These are phyloP conservation scores for Zoanthus sociatus DNA, from an alignment of 92 coral and sea anemone genomes.

Conservation along the genomic window DNA sequence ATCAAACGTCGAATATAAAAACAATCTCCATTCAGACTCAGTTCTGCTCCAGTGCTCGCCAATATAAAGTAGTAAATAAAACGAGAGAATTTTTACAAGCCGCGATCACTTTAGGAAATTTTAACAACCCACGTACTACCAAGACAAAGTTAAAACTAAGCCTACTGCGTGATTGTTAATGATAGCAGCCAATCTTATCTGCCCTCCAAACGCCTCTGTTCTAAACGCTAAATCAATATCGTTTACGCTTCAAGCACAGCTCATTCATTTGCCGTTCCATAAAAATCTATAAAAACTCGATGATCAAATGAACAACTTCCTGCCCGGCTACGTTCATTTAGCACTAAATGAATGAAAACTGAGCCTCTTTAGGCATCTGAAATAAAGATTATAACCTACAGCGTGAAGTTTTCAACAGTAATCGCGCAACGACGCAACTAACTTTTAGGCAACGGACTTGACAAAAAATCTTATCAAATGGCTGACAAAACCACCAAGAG, in stretches of 20 bases:
- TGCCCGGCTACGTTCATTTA: constrained; percentile 33
- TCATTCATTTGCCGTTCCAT: constrained; percentile 44
- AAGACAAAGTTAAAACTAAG: background rate
- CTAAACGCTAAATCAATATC: constrained; percentile 46
- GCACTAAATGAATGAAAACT: constrained; percentile 40
- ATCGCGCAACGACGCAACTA: constrained; percentile 17
- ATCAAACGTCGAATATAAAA: constrained; percentile 58
- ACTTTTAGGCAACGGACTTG: constrained; percentile 26
- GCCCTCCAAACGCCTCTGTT: constrained; percentile 32
- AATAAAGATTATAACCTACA: background rate
- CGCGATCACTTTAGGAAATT: constrained; percentile 32
- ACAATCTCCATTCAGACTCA: constrained; percentile 68
- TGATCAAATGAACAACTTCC: constrained; percentile 51
- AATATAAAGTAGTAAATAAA: constrained; percentile 49
- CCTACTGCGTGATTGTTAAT: constrained; percentile 29
- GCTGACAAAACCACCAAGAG: background rate
- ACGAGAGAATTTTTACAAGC: constrained; percentile 15
- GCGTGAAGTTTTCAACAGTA: background rate
- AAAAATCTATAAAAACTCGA: constrained; percentile 50
- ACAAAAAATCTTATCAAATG: background rate
- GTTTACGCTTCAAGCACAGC: constrained; percentile 43
- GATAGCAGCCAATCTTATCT: constrained; percentile 38
- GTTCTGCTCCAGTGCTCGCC: constrained; percentile 82
- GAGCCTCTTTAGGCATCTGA: background rate
- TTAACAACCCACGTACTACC: constrained; percentile 24